Evolutionary conservation across 1,140 invertebrate species (phyloP), one percentile per base, ranked within the genome.

Genomic region (Rhagoletis pomonella): DNA sequence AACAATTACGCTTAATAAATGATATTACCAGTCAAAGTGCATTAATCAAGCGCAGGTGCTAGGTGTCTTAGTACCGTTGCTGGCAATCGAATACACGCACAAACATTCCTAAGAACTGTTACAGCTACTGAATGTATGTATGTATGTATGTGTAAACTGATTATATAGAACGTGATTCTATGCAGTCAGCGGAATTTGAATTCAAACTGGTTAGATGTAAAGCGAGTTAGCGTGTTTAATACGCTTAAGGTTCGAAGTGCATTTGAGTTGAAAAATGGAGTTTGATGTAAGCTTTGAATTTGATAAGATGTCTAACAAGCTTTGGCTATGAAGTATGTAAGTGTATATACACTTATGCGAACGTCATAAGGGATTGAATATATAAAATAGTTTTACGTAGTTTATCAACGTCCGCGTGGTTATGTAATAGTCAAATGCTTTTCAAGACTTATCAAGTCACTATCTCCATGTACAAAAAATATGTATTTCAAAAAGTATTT

Each of bases 21-120:
- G 73, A 81, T 81, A 81, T 81, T 81, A 44, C 44, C 73, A 81
- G 73, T 81, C 73, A 81, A 81, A 81, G 73, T 81, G 73, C 73
- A 81, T 81, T 81, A 81, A 81, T 81, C 73, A 58, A 55, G 47
- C 47, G 47, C 47, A 81, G 73, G 47, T 55, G 73, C 73, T 81
- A 42, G 17, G n/a, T 47, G 44, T 3, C 6, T 10, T 73, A 73
- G 10, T 73, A 44, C 47, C 17, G 73, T n/a, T 50, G 47, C n/a
- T 73, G 67, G 50, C 73, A 44, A 12, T 7, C 0, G 42, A 39
- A 73, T 17, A 73, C 12, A 73, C 39, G 14, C 67, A 73, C 67
- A 73, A 9, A 47, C 67, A 73, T 29, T 29, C 29, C 0, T 29
- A 0, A 29, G 29, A 29, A 29, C 29, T 29, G 29, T 29, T 29